Evolutionary conservation across 2,113 vertebrate genomes (phyloP).

Genomic region (Proteles cristata): DNA sequence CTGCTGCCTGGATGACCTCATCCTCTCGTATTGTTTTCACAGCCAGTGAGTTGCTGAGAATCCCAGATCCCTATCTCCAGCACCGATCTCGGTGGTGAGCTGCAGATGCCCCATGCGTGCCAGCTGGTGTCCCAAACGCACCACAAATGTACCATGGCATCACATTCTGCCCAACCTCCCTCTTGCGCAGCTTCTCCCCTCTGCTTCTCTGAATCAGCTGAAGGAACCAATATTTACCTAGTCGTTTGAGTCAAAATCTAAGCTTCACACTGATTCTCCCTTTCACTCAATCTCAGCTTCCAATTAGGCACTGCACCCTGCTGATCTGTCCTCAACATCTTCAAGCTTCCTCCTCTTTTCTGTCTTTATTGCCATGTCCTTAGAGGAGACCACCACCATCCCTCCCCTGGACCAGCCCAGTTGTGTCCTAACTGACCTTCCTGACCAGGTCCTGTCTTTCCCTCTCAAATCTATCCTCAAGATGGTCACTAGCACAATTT

Average conservation of each 20-base stretch:
- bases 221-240: not conserved
- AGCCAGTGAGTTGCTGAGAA: not conserved
- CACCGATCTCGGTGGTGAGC: not conserved
- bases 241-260: not conserved
- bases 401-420: not conserved
- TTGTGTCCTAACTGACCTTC: not conserved
- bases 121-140: not conserved
- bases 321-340: not conserved
- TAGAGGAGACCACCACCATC: not conserved
- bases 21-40: slow-evolving; percentile 25
- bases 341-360: not conserved
- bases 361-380: not conserved
- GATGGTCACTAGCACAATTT: not conserved
- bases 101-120: not conserved
- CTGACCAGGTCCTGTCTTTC: not conserved
- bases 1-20: slow-evolving; percentile 16
- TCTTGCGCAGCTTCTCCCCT: not conserved
- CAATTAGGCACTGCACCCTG: no score
- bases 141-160: not conserved
- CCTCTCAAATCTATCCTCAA: not conserved
- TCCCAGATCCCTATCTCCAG: not conserved
- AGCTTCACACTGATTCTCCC: not conserved
- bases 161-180: not conserved
- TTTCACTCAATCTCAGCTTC: not conserved
- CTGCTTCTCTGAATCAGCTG: not conserved